Percentiles rank a stretch among this genome's conserved stretches.
Evolutionary conservation across 2,797 vertebrate species (phyloP).

Genomic region (Acrossocheilus fasciatus): DNA sequence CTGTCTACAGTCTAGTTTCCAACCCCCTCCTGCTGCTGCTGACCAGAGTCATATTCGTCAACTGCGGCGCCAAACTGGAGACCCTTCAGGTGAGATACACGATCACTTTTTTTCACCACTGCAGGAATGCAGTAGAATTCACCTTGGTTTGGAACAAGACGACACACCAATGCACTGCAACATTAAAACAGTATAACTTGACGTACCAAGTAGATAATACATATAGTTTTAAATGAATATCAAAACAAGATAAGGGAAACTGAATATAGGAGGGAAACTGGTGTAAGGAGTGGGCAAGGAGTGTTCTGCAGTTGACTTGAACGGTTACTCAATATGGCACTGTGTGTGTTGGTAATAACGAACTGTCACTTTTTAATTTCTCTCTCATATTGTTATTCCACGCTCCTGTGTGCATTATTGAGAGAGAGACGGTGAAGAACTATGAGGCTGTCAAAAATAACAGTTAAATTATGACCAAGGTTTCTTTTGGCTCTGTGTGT

Average conservation of each 20-base stretch:
- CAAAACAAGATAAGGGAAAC: neutral
- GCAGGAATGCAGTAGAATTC: neutral
- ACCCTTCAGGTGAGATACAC: slow-evolving; percentile 83
- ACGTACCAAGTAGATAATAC: neutral
- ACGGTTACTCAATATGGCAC: neutral
- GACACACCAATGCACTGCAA: neutral
- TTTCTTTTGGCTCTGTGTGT: neutral
- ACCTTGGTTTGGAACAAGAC: neutral
- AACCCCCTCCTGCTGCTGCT: slow-evolving; percentile 88
- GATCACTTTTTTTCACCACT: neutral
- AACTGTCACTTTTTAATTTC: slow-evolving; percentile 6
- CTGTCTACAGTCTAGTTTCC: slow-evolving; percentile 86
- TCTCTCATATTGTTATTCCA: neutral
- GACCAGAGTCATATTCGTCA: slow-evolving; percentile 85
- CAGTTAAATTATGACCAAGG: slow-evolving; percentile 13
- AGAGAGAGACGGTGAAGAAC: slow-evolving; percentile 4
- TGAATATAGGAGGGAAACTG: neutral
- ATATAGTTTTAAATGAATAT: neutral
- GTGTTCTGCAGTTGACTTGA: neutral
- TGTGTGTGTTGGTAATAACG: neutral
- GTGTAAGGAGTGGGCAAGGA: neutral
- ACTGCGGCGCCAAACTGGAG: slow-evolving; percentile 79
- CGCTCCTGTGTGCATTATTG: slow-evolving; percentile 1
- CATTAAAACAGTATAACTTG: neutral
- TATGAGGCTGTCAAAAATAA: slow-evolving; percentile 30